Percentiles rank a stretch among this genome's conserved stretches.
Evolutionary conservation across 1,140 invertebrate genomes (phyloP).

Genomic region (Globodera rostochiensis): DNA sequence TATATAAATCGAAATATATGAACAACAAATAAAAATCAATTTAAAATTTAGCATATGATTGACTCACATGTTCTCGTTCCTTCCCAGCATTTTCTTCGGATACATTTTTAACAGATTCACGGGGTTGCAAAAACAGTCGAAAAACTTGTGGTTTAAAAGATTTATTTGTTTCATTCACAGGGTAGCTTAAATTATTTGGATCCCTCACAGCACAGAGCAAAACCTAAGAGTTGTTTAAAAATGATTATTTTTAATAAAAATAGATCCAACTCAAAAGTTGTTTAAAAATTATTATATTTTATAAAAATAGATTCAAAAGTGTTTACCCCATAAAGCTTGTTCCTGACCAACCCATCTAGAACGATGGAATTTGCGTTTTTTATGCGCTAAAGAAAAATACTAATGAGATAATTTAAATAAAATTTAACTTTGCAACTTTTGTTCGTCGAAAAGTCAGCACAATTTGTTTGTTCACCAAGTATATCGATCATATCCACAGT

Average conservation of each 20-base stretch:
- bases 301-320: constrained; percentile 47
- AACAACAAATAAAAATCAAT: not conserved
- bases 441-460: constrained; percentile 40
- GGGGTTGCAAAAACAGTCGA: constrained; percentile 37
- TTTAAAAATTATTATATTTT: constrained; percentile 30
- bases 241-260: not conserved
- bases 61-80: constrained; percentile 2
- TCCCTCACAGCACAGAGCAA: constrained; percentile 58
- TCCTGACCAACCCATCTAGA: constrained; percentile 10
- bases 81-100: not conserved
- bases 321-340: constrained; percentile 9
- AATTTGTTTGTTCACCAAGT: constrained; percentile 48
- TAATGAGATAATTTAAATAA: constrained; percentile 10
- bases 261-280: constrained; percentile 54
- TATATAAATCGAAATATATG: not conserved
- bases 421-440: constrained; percentile 47
- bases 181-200: constrained; percentile 48
- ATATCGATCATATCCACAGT: constrained; percentile 57
- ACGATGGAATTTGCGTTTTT: constrained; percentile 27
- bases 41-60: not conserved
- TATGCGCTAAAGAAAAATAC: constrained; percentile 6
- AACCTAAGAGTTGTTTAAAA: constrained; percentile 23
- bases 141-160: constrained; percentile 38
- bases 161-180: constrained; percentile 34
- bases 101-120: constrained; percentile 23